Conservation (phyloP, 2,888 invertebrate genomes). For the Conchocele bisecta region DNA sequence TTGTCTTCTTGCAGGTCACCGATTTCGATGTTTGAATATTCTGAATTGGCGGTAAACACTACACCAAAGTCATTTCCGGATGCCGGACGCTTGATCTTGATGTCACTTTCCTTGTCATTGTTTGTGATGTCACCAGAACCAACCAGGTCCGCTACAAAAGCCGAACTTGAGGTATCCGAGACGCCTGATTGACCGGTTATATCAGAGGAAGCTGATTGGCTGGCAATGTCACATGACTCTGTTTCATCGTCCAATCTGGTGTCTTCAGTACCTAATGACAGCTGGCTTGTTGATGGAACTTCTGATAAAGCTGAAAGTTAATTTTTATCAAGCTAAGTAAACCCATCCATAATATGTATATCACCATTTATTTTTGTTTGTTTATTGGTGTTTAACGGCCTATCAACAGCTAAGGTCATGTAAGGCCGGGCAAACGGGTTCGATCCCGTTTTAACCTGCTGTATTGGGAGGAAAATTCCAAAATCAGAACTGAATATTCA, state of each 20-base stretch:
- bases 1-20: slow-evolving; percentile 77
- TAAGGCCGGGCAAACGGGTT: too few species aligned
- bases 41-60: slow-evolving; percentile 69
- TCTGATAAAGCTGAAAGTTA: slow-evolving; percentile 48
- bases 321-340: too few species aligned
- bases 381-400: too few species aligned
- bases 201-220: slow-evolving; percentile 4
- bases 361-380: too few species aligned
- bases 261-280: slow-evolving; percentile 75
- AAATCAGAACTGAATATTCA: too few species aligned
- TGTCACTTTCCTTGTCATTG: slow-evolving; percentile 1
- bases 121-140: slow-evolving; percentile 7
- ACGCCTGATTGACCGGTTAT: slow-evolving; percentile 50
- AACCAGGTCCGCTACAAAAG: slow-evolving; percentile 41
- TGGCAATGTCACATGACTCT: slow-evolving; percentile 64
- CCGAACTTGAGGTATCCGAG: slow-evolving; percentile 35
- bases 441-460: too few species aligned
- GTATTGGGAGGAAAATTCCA: too few species aligned
- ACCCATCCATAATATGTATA: too few species aligned
- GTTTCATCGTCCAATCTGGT: slow-evolving; percentile 80
- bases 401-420: too few species aligned
- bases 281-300: slow-evolving; percentile 61
- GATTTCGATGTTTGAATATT: slow-evolving; percentile 80
- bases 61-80: slow-evolving; percentile 53
- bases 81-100: slow-evolving; percentile 25